These are phyloP conservation scores for Dryobotodes eremita DNA, from an alignment of 2,888 invertebrate species.

Conservation along the genomic window DNA sequence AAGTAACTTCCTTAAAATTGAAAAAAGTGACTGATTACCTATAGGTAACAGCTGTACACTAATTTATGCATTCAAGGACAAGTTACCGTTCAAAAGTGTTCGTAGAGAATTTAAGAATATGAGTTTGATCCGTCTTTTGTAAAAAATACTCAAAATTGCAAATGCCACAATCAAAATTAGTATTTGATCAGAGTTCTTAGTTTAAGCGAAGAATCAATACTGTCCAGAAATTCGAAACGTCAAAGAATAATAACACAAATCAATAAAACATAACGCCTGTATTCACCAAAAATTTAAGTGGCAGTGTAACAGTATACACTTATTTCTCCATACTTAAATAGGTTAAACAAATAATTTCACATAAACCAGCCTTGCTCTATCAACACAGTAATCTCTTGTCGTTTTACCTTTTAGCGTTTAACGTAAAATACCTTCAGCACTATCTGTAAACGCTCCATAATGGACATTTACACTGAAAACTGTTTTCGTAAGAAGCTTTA, in stretches of 20 bases:
- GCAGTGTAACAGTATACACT: neutral
- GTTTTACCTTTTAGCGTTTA: slow-evolving; percentile 6
- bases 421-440: neutral
- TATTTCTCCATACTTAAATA: neutral
- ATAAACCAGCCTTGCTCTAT: neutral
- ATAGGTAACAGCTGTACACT: neutral
- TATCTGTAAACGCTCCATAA: slow-evolving; percentile 17
- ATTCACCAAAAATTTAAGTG: neutral
- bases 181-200: neutral
- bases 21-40: neutral
- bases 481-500: slow-evolving; percentile 13
- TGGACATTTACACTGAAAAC: neutral
- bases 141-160: neutral
- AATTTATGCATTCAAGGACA: neutral
- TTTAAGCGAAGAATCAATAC: neutral
- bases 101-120: neutral
- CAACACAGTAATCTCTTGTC: neutral
- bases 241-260: neutral
- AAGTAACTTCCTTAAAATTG: neutral
- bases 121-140: neutral
- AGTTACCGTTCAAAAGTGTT: neutral
- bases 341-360: neutral
- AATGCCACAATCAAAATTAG: neutral
- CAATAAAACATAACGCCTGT: neutral
- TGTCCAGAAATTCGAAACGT: neutral